Percentiles rank a stretch among this genome's conserved stretches.
phyloP scores from a whole-genome alignment of 2,797 vertebrate genomes.

The Oreochromis mossambicus region DNA sequence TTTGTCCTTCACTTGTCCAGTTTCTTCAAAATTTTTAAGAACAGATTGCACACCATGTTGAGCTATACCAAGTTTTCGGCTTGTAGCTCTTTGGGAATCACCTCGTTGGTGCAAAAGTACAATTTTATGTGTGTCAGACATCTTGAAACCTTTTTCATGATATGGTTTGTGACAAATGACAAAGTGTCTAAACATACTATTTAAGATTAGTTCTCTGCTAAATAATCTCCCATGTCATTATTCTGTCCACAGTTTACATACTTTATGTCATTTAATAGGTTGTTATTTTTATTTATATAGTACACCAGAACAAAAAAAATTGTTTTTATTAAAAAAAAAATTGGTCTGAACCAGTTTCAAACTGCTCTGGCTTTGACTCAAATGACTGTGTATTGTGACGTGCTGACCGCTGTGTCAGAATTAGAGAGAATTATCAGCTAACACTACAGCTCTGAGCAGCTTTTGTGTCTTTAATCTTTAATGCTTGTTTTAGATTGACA shows the following conservation, averaged over 20 bases:
- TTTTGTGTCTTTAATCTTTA: background rate
- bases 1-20: background rate
- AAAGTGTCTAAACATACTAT: background rate
- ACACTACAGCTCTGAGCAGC: background rate
- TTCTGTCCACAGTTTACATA: background rate
- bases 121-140: background rate
- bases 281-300: background rate
- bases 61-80: background rate
- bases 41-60: background rate
- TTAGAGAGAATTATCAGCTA: background rate
- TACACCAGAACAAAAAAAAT: background rate
- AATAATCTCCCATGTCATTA: background rate
- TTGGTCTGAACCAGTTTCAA: background rate
- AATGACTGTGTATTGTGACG: background rate
- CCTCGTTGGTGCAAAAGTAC: background rate
- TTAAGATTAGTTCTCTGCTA: background rate
- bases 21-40: background rate
- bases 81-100: background rate
- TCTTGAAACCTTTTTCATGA: background rate
- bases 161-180: background rate
- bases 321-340: background rate
- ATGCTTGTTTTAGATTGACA: background rate
- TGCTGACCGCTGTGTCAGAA: background rate
- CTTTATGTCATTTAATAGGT: background rate
- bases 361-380: background rate